phyloP scores from a whole-genome alignment of 2,113 vertebrate genomes.

The Gallinago undulata region DNA sequence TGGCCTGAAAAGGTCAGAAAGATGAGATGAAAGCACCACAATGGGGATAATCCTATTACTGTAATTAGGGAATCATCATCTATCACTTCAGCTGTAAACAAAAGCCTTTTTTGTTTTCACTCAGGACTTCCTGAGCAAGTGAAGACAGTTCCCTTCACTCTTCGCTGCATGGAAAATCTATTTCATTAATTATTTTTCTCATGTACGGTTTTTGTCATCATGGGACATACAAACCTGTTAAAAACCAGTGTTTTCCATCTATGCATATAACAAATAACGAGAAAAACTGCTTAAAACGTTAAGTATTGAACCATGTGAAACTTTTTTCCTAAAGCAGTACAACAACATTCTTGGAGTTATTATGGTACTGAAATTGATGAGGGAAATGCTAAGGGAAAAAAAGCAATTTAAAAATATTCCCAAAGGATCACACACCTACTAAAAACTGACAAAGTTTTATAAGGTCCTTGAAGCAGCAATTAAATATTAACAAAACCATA shows the following conservation, averaged over 20 bases:
- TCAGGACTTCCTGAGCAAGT: neutral
- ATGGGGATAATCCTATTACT: slow-evolving; percentile 59
- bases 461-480: neutral
- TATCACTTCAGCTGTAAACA: slow-evolving; percentile 61
- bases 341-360: neutral
- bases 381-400: neutral
- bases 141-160: neutral
- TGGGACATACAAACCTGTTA: neutral
- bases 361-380: neutral
- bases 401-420: neutral
- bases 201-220: neutral
- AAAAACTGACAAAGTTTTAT: neutral
- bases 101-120: slow-evolving; percentile 41
- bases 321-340: neutral
- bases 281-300: neutral
- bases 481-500: neutral
- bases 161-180: neutral
- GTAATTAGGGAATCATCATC: slow-evolving; percentile 70
- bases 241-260: neutral
- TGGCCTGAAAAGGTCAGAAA: slow-evolving; percentile 60
- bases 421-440: neutral
- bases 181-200: neutral
- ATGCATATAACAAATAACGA: neutral
- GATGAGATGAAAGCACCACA: slow-evolving; percentile 67
- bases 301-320: neutral